Evolutionary conservation across 2,888 invertebrate species (phyloP), one percentile per base, ranked within the genome.

Genomic region (Zhuqinia jingwanae): DNA sequence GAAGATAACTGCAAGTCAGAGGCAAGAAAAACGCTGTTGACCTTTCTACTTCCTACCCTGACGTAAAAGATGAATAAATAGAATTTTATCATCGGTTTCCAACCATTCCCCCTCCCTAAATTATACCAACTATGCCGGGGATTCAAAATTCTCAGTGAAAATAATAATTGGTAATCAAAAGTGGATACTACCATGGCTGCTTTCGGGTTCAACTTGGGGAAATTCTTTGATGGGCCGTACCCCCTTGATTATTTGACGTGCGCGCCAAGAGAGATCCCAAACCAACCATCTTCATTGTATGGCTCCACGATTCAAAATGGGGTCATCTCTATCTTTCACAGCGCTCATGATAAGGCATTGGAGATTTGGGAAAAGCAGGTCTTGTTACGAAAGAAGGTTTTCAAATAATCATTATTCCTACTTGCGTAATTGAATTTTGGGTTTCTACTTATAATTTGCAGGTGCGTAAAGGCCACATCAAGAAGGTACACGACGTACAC

Each of bases 331-430:
- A 78, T 90, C 22, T 85, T 90, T 42, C 89, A 90, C 70, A 86
- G 90, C 27, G 88, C 88, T 17, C 88, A 89, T 17, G 88, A 89
- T 20, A 81, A 87, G 30, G 89, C 90, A 11, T 76, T 90, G 30
- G 90, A 90, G 70, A 80, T 87, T 17, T 90, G 90, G 90, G 90
- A 90, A 45, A 90, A 90, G 68, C 90, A 90, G 84, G 90, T 89
- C 63, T 42, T 20, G 6, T 1, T 27, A 53, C 10, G n/a, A n/a
- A n/a, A n/a, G n/a, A n/a, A n/a, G n/a, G n/a, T n/a, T n/a, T n/a
- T n/a, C n/a, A n/a, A n/a, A n/a, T n/a, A n/a, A 50, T 20, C 2
- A 10, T 45, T 30, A 30, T 68, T 68, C 15, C 30, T n/a, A n/a
- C n/a, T n/a, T n/a, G n/a, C n/a, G n/a, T n/a, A n/a, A n/a, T n/a